Evolutionary conservation across 1,140 invertebrate genomes (phyloP).

Genomic region (Conus betulinus): DNA sequence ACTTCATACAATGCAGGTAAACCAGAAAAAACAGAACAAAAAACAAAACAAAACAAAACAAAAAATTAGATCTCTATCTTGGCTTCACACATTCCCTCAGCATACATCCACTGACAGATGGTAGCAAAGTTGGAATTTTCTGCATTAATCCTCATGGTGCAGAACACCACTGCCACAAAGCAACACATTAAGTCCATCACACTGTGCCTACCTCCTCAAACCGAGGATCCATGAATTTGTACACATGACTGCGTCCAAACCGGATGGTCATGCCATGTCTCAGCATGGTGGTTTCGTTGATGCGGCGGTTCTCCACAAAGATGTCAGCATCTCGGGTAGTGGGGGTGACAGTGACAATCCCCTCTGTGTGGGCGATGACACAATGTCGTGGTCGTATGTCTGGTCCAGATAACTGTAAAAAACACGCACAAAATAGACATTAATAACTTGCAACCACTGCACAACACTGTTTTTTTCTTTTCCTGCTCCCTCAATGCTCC

Average conservation of each 20-base stretch:
- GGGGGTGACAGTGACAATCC: conserved; percentile 95
- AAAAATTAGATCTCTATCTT: too few relatives aligned
- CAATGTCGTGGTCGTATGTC: conserved; percentile 92
- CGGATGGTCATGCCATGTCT: conserved; percentile 79
- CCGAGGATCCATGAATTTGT: conserved; percentile 93
- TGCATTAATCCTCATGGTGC: too few relatives aligned
- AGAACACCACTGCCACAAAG: too few relatives aligned
- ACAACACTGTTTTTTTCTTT: too few relatives aligned
- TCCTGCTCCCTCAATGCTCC: too few relatives aligned
- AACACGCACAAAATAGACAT: neutral
- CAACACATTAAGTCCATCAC: neutral
- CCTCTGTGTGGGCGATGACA: conserved; percentile 92
- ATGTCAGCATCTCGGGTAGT: conserved; percentile 91
- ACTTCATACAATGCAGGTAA: too few relatives aligned
- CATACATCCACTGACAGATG: too few relatives aligned
- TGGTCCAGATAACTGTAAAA: conserved; percentile 65
- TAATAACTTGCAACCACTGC: too few relatives aligned
- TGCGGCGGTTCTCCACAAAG: conserved; percentile 93
- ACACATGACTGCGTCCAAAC: conserved; percentile 89
- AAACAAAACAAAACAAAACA: too few relatives aligned
- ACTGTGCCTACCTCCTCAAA: conserved; percentile 85
- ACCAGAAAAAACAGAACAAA: too few relatives aligned
- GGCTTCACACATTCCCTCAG: too few relatives aligned
- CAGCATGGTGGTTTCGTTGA: conserved; percentile 93
- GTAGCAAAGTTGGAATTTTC: too few relatives aligned